These are phyloP conservation scores for Caenorhabditis tropicalis DNA, from an alignment of 1,140 invertebrate species.

Conservation along the genomic window DNA sequence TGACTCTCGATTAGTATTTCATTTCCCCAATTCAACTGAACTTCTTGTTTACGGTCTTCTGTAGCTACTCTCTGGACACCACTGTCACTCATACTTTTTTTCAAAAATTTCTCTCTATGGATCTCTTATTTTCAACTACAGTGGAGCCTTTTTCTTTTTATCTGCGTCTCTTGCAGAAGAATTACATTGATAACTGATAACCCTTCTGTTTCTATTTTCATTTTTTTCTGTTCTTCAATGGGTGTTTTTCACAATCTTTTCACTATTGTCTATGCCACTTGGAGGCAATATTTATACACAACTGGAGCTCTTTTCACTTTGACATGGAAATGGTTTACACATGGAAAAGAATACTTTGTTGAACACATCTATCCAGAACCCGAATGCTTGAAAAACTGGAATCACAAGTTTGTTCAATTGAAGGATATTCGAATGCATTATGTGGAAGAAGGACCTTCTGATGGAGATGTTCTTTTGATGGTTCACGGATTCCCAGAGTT, in stretches of 20 bases:
- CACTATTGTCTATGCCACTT: neutral
- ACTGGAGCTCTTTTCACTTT: neutral
- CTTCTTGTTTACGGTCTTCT: too few species aligned
- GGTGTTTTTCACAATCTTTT: neutral
- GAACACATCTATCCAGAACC: constrained; percentile 14
- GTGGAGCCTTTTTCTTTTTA: neutral
- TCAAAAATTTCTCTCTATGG: neutral
- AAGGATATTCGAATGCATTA: constrained; percentile 71
- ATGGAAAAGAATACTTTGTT: neutral
- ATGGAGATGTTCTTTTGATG: constrained; percentile 73
- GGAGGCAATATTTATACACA: constrained; percentile 11
- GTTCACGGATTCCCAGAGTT: constrained; percentile 75
- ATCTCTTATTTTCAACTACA: neutral
- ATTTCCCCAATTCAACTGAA: too few species aligned
- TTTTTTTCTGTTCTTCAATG: neutral
- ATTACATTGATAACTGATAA: neutral
- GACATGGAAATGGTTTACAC: neutral
- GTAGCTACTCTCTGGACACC: too few species aligned
- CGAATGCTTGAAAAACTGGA: constrained; percentile 18
- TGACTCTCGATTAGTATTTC: too few species aligned
- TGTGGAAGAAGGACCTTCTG: constrained; percentile 71
- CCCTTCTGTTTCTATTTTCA: neutral
- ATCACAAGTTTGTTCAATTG: constrained; percentile 14
- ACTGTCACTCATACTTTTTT: neutral
- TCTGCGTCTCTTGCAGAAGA: neutral